These are phyloP conservation scores for Phoebastria nigripes DNA, from an alignment of 2,797 vertebrate genomes.

Conservation along the genomic window DNA sequence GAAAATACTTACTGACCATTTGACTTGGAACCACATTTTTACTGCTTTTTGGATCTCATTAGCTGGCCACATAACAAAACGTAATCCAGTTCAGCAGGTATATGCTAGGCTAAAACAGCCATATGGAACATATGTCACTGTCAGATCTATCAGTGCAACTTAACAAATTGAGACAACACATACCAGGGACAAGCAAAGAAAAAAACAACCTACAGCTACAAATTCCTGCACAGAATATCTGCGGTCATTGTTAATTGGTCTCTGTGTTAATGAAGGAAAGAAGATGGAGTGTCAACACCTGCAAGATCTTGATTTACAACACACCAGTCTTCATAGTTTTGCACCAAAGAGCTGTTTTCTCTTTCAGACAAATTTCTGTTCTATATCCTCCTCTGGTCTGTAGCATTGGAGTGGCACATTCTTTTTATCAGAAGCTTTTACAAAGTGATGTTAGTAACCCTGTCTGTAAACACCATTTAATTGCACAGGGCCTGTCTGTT, in stretches of 20 bases:
- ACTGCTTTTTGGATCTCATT: neutral
- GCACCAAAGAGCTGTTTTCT: neutral
- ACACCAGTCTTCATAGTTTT: neutral
- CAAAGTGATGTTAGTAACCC: neutral
- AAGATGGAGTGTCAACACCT: neutral
- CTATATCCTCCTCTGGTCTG: neutral
- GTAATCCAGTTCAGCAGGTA: neutral
- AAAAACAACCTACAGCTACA: neutral
- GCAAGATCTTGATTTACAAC: neutral
- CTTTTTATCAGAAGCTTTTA: neutral
- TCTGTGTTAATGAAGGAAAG: neutral
- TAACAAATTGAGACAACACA: neutral
- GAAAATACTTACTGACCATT: neutral
- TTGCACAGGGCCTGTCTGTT: neutral
- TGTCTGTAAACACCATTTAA: neutral
- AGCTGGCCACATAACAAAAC: neutral
- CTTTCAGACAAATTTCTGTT: neutral
- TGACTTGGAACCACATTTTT: neutral
- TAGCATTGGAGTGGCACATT: neutral
- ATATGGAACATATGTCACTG: neutral
- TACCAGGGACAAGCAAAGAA: neutral
- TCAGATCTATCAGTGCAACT: neutral
- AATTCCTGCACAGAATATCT: neutral
- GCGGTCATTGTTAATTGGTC: neutral
- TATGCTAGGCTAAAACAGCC: neutral